Percentiles rank a stretch among this genome's conserved stretches.
These are phyloP conservation scores for Pipistrellus pipistrellus DNA, from an alignment of 2,797 vertebrate species.

Conservation along the genomic window DNA sequence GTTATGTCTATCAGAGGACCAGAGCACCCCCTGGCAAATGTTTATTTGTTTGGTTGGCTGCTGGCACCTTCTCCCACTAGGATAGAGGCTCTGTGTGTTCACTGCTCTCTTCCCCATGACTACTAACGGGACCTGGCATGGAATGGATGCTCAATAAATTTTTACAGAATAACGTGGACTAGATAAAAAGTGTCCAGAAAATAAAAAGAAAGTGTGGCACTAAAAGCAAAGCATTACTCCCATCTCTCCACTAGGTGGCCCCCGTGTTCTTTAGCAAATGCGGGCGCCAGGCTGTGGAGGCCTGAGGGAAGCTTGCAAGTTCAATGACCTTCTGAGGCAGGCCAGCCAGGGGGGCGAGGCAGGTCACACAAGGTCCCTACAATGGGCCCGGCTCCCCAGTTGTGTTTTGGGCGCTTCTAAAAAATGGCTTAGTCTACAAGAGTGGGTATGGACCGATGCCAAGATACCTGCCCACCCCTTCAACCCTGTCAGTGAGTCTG, in stretches of 20 bases:
- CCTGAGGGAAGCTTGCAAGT: background rate
- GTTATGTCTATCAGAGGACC: background rate
- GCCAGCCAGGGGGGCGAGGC: background rate
- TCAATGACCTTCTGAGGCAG: background rate
- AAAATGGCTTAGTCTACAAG: background rate
- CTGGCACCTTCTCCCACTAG: background rate
- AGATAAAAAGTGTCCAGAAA: constrained; percentile 21
- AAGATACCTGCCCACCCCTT: background rate
- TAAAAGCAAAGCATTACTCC: background rate
- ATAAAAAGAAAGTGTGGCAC: background rate
- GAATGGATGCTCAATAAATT: background rate
- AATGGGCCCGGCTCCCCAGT: background rate
- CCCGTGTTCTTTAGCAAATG: background rate
- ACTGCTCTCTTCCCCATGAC: background rate
- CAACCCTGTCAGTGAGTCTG: background rate
- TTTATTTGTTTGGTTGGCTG: background rate
- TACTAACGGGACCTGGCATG: background rate
- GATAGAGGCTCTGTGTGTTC: background rate
- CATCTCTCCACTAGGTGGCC: constrained; percentile 65
- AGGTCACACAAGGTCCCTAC: background rate
- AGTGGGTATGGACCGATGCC: background rate
- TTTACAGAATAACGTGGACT: background rate
- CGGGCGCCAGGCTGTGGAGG: too few relatives aligned
- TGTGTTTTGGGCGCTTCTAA: background rate
- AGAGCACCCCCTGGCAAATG: background rate